Evolutionary conservation across 2,888 invertebrate genomes (phyloP), one percentile per base, ranked within the genome.

Genomic region (Parnassius mnemosyne): DNA sequence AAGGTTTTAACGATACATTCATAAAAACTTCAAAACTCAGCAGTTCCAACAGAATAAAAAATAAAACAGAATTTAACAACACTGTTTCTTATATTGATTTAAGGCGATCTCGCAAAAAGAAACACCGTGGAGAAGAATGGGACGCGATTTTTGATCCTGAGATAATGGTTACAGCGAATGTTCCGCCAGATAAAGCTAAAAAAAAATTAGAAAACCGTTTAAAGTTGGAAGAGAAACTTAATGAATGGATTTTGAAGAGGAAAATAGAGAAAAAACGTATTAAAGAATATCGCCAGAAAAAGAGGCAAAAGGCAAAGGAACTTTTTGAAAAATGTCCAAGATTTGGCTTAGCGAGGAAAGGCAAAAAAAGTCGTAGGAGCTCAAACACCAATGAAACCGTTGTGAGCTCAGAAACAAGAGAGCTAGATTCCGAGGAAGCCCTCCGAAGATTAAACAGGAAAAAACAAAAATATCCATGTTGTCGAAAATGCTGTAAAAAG

Each of bases 401-500:
- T 3, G 7, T 9, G 3, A 7, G 44, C 11, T 3, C 5, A n/a
- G 46, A 11, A 9, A 51, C 16, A n/a, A 9, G 3, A n/a, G 41
- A 53, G 53, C n/a, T 0, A 25, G 53, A 44, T 9, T 46, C 10
- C 13, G 3, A 42, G 16, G 42, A 46, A 11, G 42, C 13, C 11
- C 12, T 13, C 3, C 50, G 61, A 13, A 51, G 44, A 10, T 16
- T 10, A 3, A 47, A 13, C 11, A 13, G 13, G 16, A 9, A 13
- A 9, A 53, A 47, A 42, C 34, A 11, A 1, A 61, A 61, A 13
- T 61, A 61, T 46, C 61, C 61, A 3, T 61, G 61, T 13, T 61
- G 61, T 51, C 53, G 61, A 49, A 61, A 61, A 49, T 61, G 61
- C 47, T 61, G 61, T 12, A 61, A 61, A 25, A 57, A 53, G 9